Percentiles rank a stretch among this genome's conserved stretches.
phyloP scores from a whole-genome alignment of 2,888 invertebrate species.

The Corbicula japonica region DNA sequence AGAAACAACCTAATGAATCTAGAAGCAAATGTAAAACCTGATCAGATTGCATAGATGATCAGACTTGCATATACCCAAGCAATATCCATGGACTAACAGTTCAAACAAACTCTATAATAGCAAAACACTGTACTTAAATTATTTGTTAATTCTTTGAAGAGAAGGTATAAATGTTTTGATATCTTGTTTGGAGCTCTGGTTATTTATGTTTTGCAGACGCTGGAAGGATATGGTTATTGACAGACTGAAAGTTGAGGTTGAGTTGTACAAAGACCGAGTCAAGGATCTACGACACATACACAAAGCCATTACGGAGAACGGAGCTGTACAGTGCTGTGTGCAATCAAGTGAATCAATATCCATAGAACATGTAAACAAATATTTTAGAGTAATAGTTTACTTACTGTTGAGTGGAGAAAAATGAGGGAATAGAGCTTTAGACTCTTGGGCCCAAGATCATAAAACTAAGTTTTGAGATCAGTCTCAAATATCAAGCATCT shows the following conservation, averaged over 20 bases:
- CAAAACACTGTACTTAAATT: neutral
- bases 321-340: conserved; percentile 32
- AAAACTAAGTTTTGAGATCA: too few species aligned
- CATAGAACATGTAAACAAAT: too few species aligned
- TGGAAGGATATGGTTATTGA: conserved; percentile 62
- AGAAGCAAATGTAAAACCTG: too few species aligned
- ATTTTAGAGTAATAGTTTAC: too few species aligned
- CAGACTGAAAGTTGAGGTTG: conserved; percentile 53
- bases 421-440: too few species aligned
- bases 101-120: neutral
- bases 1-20: too few species aligned
- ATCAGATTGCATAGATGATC: too few species aligned
- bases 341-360: neutral
- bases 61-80: neutral
- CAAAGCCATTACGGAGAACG: conserved; percentile 50
- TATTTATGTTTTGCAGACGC: conserved; percentile 35
- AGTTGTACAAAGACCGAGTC: conserved; percentile 53
- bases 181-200: neutral
- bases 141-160: neutral
- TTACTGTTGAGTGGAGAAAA: too few species aligned
- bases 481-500: too few species aligned
- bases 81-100: too few species aligned
- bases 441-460: too few species aligned
- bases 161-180: neutral
- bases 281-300: conserved; percentile 63